phyloP scores from a whole-genome alignment of 2,113 vertebrate genomes.

The Nipponia nippon region DNA sequence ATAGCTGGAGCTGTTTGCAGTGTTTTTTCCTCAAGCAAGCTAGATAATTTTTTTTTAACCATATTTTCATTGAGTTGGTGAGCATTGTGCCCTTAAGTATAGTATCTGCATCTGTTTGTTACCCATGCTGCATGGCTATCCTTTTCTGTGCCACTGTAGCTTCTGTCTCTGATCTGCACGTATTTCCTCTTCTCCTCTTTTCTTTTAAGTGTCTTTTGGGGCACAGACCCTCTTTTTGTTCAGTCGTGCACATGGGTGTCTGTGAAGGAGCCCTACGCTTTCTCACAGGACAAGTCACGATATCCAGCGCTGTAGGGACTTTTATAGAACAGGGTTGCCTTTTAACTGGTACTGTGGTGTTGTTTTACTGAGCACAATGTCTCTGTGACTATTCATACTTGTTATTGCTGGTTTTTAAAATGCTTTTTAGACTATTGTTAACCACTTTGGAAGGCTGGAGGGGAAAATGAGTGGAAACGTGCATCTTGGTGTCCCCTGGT shows the following conservation, averaged over 20 bases:
- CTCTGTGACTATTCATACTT: background rate
- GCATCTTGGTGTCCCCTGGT: background rate
- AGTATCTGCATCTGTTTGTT: background rate
- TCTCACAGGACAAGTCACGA: background rate
- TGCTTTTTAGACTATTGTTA: background rate
- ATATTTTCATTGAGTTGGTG: background rate
- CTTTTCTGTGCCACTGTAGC: background rate
- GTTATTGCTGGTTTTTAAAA: background rate
- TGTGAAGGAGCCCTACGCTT: background rate
- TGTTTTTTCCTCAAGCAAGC: background rate
- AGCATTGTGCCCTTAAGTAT: background rate
- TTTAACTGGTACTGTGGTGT: fast-evolving
- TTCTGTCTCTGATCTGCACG: background rate
- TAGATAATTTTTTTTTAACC: background rate
- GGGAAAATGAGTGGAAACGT: background rate
- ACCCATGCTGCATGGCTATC: background rate
- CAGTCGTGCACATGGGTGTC: fast-evolving
- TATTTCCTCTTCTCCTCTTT: background rate
- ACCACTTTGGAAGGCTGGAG: background rate
- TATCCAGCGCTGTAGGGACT: background rate
- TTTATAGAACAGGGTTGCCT: background rate
- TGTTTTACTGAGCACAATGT: background rate
- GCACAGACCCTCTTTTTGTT: background rate
- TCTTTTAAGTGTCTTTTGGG: background rate
- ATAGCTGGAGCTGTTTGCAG: background rate